Base-by-base conservation (phyloP, 2,888 invertebrate genomes). In the Hermaeophaga mercurialis region DNA sequence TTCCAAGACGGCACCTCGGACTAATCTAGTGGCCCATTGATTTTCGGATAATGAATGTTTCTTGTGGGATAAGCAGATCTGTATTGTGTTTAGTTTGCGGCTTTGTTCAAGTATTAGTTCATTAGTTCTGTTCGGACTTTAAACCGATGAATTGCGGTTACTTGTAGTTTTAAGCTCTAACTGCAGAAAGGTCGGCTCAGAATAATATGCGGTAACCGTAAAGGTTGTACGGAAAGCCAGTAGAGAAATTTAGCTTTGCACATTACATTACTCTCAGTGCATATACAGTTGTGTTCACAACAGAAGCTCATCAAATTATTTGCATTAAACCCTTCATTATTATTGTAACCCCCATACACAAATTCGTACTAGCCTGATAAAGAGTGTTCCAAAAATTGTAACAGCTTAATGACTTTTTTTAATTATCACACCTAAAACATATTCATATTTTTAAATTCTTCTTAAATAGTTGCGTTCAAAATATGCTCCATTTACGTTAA, bases 1-100 rank as follows among this genome's bases (percentile, higher is more conserved):
- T 67, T 69, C 69, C 66, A 73, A 73, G 73, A 73, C 70, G 71
- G 68, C 72, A 72, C 74, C 72, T 71, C 70, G 69, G 70, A 71
- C 74, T 75, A 74, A 75, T 75, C 74, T 71, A 67, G 73, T 68
- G 73, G 74, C 69, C 73, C 74, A 76, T 76, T 75, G 75, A 76
- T 75, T 75, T 73, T 69, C 68, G 72, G 70, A 74, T 74, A 76
- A 76, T 75, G 73, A 71, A 74, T 73, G 74, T 75, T 73, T 72
- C 75, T 74, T 73, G 71, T 66, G 71, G 74, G 73, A 73, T 75
- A 73, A 73, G 72, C 72, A 74, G 74, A 74, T 74, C 74, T 73
- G 74, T 74, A 74, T 74, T 74, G 74, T 74, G 73, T 75, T 73
- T 74, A 74, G 74, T 74, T 74, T 73, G 74, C 65, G 74, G 74